Evolutionary conservation across 1,140 invertebrate genomes (phyloP), one percentile per base, ranked within the genome.

Genomic region (Drosophila tropicalis): DNA sequence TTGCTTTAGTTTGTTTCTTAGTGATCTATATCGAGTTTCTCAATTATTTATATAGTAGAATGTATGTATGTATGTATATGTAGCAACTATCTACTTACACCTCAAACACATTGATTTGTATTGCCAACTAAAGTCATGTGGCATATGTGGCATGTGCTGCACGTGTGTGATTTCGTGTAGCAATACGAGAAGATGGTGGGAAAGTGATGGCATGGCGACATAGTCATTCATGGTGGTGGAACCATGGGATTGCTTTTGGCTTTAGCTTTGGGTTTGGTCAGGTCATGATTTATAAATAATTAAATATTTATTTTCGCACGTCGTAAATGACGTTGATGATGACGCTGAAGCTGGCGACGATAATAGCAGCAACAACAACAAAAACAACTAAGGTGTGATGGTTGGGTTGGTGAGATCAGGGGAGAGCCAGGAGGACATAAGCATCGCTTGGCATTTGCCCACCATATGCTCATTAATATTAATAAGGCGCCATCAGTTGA

Each of bases 301-400:
- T 83, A 89, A 87, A 89, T 87, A 87, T 89, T 87, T 87, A 89
- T 87, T 87, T 79, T 87, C 67, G 84, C 83, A 82, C 83, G 74
- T 87, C 68, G 76, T 89, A 87, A 76, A 72, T 89, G 83, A 87
- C 76, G 70, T 77, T 67, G 76, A 65, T 67, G 72, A 60, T 40
- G 61, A 67, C 75, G 44, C 44, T 51, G 17, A 51, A 17, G 44
- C 9, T 7, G 44, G 19, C 44, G 7, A 7, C 44, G 44, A 17
- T 3, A 17, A 47, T 17, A 17, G 13, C n/a, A 15, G 7, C 5
- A 15, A 5, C 41, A 7, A 15, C 13, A 17, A 19, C 44, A 17
- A 9, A 17, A 19, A 51, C 19, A 10, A 51, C 44, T 0, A 7
- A 17, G 19, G 29, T 29, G 41, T 44, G 41, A 54, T 25, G 32